Percentiles rank a stretch among this genome's conserved stretches.
phyloP scores from a whole-genome alignment of 2,113 vertebrate species.

The Cochlearius cochlearius region DNA sequence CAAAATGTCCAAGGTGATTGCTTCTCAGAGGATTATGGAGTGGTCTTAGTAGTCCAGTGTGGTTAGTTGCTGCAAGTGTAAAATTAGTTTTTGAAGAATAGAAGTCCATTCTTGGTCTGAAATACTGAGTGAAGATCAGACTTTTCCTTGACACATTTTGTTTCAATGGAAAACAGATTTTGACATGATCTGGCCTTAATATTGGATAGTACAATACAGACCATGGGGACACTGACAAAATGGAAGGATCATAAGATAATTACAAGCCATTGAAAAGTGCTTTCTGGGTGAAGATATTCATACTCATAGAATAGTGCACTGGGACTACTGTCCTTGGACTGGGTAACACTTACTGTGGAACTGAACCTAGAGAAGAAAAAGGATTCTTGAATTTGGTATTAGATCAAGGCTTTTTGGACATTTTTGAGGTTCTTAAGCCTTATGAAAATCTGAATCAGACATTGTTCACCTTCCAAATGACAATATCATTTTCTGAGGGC shows the following conservation, averaged over 20 bases:
- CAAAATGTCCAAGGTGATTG: not conserved
- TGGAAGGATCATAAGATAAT: not conserved
- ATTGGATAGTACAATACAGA: not conserved
- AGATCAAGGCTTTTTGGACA: not conserved
- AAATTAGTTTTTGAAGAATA: not conserved
- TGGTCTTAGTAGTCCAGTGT: not conserved
- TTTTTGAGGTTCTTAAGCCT: not conserved
- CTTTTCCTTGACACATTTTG: not conserved
- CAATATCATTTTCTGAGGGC: slow-evolving; percentile 7
- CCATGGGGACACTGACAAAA: not conserved
- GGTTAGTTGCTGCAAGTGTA: not conserved
- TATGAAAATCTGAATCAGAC: not conserved
- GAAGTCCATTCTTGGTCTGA: not conserved
- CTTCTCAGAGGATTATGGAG: not conserved
- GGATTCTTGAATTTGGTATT: not conserved
- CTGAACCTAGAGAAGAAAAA: not conserved
- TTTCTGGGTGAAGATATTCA: not conserved
- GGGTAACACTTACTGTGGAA: not conserved
- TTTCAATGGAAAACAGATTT: not conserved
- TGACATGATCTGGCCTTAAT: not conserved
- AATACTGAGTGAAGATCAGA: not conserved
- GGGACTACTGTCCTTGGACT: not conserved
- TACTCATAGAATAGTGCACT: not conserved
- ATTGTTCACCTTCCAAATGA: slow-evolving; percentile 20
- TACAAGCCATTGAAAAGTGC: not conserved